These are phyloP conservation scores for Sceliomorpha sp. DNA, from an alignment of 2,888 invertebrate genomes.

Conservation along the genomic window DNA sequence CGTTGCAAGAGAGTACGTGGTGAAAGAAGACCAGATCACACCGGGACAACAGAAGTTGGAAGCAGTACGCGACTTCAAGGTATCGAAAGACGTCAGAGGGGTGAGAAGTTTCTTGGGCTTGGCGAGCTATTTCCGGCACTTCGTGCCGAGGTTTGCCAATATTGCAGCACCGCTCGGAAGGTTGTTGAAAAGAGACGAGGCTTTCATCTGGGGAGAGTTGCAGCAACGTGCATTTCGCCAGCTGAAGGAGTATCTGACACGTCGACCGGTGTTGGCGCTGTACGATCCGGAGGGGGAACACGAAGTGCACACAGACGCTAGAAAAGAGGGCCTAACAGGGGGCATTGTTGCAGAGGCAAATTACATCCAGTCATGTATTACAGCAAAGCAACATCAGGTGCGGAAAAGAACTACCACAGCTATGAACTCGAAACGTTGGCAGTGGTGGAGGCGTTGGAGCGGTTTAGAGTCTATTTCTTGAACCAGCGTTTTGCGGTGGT, in stretches of 20 bases:
- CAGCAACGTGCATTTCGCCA: neutral
- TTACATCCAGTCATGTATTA: neutral
- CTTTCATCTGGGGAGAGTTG: neutral
- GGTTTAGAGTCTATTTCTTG: constrained; percentile 67
- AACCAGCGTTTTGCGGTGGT: constrained; percentile 60
- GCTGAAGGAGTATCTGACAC: constrained; percentile 5
- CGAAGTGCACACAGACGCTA: constrained; percentile 12
- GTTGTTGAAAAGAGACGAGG: constrained; percentile 1
- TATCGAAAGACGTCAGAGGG: constrained; percentile 3
- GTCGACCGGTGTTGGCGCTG: constrained; percentile 5
- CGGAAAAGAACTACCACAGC: neutral
- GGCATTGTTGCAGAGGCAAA: neutral
- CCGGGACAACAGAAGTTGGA: too few relatives aligned
- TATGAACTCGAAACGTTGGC: constrained; percentile 56
- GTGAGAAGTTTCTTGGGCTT: constrained; percentile 12
- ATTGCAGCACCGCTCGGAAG: neutral
- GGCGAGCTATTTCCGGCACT: constrained; percentile 10
- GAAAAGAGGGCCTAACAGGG: neutral
- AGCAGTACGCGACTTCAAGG: constrained; percentile 14
- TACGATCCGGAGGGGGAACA: neutral
- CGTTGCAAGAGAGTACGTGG: too few relatives aligned
- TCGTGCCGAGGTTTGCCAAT: constrained; percentile 8
- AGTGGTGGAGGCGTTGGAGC: constrained; percentile 63
- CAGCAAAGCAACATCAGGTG: neutral
- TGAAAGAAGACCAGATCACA: too few relatives aligned